These are phyloP conservation scores for Hemithea aestivaria DNA, from an alignment of 2,888 invertebrate genomes.

Conservation along the genomic window DNA sequence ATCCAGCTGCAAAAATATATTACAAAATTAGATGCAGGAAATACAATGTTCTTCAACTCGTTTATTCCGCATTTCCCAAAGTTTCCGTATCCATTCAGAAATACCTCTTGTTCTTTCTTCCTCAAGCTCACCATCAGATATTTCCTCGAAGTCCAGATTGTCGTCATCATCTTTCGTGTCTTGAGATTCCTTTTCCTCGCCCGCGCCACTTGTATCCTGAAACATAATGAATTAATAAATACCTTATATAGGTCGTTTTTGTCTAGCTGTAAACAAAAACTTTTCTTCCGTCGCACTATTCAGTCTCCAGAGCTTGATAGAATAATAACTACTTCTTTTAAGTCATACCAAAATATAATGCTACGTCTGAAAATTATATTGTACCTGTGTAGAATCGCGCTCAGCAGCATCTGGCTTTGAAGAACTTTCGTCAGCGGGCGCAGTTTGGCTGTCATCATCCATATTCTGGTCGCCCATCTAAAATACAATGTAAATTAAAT, in stretches of 20 bases:
- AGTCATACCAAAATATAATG: too few species aligned
- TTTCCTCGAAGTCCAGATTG: constrained; percentile 91
- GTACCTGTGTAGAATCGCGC: constrained; percentile 69
- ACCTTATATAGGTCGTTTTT: too few species aligned
- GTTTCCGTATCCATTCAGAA: too few species aligned
- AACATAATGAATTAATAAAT: too few species aligned
- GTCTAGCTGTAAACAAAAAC: too few species aligned
- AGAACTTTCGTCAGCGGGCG: constrained; percentile 47
- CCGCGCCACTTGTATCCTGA: constrained; percentile 64
- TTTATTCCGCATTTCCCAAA: too few species aligned
- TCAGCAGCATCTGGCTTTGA: constrained; percentile 58
- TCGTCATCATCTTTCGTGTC: constrained; percentile 84
- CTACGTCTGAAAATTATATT: too few species aligned
- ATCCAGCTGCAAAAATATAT: constrained; percentile 67
- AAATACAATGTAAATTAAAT: constrained; percentile 9
- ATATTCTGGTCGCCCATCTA: constrained; percentile 68
- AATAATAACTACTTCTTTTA: too few species aligned
- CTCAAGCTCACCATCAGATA: constrained; percentile 93
- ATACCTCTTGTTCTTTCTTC: constrained; percentile 83
- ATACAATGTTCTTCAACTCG: not conserved
- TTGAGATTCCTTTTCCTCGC: constrained; percentile 67
- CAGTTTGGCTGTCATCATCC: constrained; percentile 64
- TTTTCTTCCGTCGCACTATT: too few species aligned
- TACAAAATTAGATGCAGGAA: not conserved
- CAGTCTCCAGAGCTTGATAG: too few species aligned